Evolutionary conservation across 2,797 vertebrate species (phyloP).

Genomic region (Champsocephalus esox): DNA sequence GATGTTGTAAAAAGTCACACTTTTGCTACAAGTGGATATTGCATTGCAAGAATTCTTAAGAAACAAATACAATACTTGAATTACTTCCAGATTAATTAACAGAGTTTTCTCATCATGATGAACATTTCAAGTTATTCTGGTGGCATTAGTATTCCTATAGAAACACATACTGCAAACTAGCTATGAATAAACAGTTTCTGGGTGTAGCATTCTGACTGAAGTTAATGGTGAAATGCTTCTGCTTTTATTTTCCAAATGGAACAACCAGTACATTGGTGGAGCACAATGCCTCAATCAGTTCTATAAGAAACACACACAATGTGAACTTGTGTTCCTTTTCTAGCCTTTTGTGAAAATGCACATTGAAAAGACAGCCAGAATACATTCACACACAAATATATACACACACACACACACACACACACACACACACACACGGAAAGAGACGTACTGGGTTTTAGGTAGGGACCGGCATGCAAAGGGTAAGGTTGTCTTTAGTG

Average conservation of each 20-base stretch:
- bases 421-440: background rate
- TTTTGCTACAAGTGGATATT: background rate
- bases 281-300: too few species aligned
- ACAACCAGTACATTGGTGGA: too few species aligned
- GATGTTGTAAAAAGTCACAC: background rate
- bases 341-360: background rate
- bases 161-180: background rate
- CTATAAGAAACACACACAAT: too few species aligned
- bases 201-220: background rate
- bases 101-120: background rate
- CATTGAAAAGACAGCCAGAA: background rate
- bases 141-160: background rate
- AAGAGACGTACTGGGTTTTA: slow-evolving; percentile 51
- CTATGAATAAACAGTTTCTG: background rate
- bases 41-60: background rate
- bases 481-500: slow-evolving; percentile 61
- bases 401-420: background rate
- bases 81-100: background rate
- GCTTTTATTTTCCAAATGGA: background rate
- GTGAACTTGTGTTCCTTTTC: too few species aligned
- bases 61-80: background rate
- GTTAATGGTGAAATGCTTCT: background rate
- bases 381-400: too few species aligned
- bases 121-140: background rate
- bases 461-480: slow-evolving; percentile 57